Conservation (phyloP, 2,888 invertebrate species). For the Creontiades dilutus region DNA sequence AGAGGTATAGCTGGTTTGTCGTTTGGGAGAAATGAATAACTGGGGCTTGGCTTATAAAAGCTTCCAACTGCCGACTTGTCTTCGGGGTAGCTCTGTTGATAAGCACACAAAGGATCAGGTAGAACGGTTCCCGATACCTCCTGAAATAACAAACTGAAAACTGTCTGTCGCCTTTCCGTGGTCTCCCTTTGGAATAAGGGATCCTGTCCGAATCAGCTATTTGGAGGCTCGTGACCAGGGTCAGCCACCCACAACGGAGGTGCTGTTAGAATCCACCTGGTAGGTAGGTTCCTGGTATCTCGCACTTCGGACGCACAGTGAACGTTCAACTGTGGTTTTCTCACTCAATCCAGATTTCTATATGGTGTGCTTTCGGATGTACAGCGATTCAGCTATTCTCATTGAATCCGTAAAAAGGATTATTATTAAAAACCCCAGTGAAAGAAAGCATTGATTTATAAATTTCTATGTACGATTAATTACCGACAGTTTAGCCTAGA, state of each 20-base stretch:
- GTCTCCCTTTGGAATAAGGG: neutral
- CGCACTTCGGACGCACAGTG: too few relatives aligned
- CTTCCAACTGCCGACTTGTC: slow-evolving; percentile 3
- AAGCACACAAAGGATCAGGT: neutral
- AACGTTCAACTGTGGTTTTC: too few relatives aligned
- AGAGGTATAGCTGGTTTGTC: neutral
- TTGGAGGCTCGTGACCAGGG: neutral
- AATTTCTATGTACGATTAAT: too few relatives aligned
- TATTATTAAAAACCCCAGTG: too few relatives aligned
- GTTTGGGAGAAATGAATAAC: neutral
- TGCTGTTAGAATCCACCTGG: neutral
- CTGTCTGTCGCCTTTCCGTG: slow-evolving; percentile 17
- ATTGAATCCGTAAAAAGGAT: too few relatives aligned
- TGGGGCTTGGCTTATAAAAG: neutral
- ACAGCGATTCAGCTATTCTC: too few relatives aligned
- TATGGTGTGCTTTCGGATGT: too few relatives aligned
- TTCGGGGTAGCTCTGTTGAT: neutral
- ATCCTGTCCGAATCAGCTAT: neutral
- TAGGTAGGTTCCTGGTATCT: too few relatives aligned
- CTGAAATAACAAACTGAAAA: slow-evolving; percentile 40
- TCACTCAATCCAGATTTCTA: too few relatives aligned
- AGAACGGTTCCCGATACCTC: neutral
- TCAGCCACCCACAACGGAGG: slow-evolving; percentile 15
- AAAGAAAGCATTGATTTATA: too few relatives aligned
- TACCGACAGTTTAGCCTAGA: too few relatives aligned